Base-by-base conservation (phyloP, 2,113 vertebrate species). In the Salvelinus sp. region DNA sequence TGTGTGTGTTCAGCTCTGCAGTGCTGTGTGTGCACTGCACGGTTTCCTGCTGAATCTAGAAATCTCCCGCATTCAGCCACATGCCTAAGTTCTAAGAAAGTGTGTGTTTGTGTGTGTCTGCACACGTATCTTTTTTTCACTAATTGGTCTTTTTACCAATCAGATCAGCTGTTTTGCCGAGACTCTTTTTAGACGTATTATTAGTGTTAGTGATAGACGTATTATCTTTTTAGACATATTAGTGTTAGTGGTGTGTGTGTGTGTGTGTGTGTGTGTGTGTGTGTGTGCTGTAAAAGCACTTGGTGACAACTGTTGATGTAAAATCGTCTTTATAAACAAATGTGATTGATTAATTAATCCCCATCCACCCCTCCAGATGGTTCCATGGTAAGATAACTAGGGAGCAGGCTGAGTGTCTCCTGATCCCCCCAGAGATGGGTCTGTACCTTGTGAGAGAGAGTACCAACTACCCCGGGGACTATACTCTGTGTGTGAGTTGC, bases 331-430 rank as follows among this genome's bases (percentile, higher is more conserved):
- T 44, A 44, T 44, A 44, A 44, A 10, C 9, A 44, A 38, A 44
- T 44, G 38, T 10, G 38, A 44, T 44, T 44, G 38, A 44, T 44
- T 10, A 44, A 44, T 44, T 10, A 44, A 44, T 44, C 38, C 38
- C 38, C 9, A 70, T 23, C 14, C 1, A 65, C 75, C 58, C 2
- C 10, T 76, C 0, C 86, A 99, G 98, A 82, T 99, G 98, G 98
- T 99, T 99, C 83, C 97, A 99, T 0, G 98, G 98, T 79, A 99
- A 99, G 93, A 99, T 99, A 91, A 96, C 97, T 0, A 94, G 97
- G 54, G 96, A 96, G n/a, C 95, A 96, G 86, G 98, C 97, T 0
- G 97, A 99, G 87, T 60, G 80, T 70, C 90, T 99, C 73, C 93
- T 99, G 6, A 85, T 92, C 87, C 98, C 98, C 0, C 97, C 95